Conservation (phyloP, 2,888 invertebrate species). For the Psylliodes chrysocephalus region DNA sequence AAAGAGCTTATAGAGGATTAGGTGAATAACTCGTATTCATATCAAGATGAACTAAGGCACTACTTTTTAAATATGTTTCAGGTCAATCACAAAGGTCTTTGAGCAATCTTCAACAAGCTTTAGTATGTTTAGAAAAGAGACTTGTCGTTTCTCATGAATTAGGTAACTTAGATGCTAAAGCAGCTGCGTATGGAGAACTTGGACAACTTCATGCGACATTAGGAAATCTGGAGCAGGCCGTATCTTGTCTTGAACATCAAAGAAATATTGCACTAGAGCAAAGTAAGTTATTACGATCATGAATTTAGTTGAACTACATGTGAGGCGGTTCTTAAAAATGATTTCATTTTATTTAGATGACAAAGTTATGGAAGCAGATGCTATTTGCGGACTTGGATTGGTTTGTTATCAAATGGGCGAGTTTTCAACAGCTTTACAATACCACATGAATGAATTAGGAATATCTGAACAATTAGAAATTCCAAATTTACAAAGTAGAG, state of each 20-base stretch:
- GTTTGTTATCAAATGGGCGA: conserved; percentile 93
- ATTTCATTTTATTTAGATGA: conserved; percentile 79
- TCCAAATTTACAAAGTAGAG: conserved; percentile 76
- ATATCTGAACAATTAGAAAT: conserved; percentile 82
- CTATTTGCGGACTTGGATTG: conserved; percentile 88
- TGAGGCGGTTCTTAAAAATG: no score
- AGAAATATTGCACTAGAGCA: conserved; percentile 77
- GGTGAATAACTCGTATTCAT: conserved; percentile 44
- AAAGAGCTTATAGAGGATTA: conserved; percentile 88
- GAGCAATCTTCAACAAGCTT: conserved; percentile 90
- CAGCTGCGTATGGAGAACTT: conserved; percentile 93
- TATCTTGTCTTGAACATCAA: conserved; percentile 93
- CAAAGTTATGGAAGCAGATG: conserved; percentile 88
- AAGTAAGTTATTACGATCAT: conserved; percentile 66
- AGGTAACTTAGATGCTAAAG: conserved; percentile 86
- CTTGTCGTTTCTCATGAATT: conserved; percentile 93
- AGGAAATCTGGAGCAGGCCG: conserved; percentile 89
- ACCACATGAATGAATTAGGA: conserved; percentile 86
- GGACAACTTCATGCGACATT: conserved; percentile 79
- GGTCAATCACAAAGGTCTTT: conserved; percentile 70
- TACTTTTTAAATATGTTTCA: no score
- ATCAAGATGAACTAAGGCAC: no score
- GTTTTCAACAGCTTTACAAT: conserved; percentile 80
- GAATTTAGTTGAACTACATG: no score
- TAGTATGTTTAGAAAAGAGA: conserved; percentile 94